Conservation (phyloP, 2,888 invertebrate species). For the Eupithecia exiguata region DNA sequence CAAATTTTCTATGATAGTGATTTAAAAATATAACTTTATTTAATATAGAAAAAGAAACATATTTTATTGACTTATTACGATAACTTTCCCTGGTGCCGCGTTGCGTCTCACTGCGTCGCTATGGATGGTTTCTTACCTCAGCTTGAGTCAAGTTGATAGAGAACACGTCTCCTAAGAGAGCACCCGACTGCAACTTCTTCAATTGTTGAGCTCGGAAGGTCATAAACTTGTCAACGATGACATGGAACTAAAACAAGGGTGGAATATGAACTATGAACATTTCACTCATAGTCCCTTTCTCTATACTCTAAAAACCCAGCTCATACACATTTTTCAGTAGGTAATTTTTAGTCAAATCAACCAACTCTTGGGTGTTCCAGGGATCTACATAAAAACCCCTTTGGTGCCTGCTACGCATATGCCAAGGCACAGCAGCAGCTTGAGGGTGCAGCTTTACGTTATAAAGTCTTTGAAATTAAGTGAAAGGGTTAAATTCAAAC, state of each 20-base stretch:
- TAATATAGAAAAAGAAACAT: too few species aligned
- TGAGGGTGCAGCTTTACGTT: background rate
- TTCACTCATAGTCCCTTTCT: background rate
- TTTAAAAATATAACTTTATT: too few species aligned
- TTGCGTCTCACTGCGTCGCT: too few species aligned
- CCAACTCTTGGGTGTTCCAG: background rate
- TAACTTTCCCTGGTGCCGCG: too few species aligned
- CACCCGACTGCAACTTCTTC: conserved; percentile 76
- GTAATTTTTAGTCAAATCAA: background rate
- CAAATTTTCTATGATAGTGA: too few species aligned
- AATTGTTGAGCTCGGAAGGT: conserved; percentile 85
- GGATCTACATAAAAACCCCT: background rate
- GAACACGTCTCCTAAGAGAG: conserved; percentile 87
- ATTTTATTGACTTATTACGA: too few species aligned
- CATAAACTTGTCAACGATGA: conserved; percentile 86
- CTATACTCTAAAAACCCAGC: background rate
- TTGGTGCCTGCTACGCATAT: background rate
- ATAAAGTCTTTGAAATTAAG: background rate
- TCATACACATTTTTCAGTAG: background rate
- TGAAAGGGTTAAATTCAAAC: background rate
- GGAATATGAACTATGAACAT: background rate
- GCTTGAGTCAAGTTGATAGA: conserved; percentile 88
- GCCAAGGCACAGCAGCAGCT: too few species aligned
- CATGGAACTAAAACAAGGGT: conserved; percentile 60
- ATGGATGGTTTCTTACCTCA: conserved; percentile 51